Evolutionary conservation across 2,888 invertebrate genomes (phyloP).

Genomic region (Sarcophaga variegata): DNA sequence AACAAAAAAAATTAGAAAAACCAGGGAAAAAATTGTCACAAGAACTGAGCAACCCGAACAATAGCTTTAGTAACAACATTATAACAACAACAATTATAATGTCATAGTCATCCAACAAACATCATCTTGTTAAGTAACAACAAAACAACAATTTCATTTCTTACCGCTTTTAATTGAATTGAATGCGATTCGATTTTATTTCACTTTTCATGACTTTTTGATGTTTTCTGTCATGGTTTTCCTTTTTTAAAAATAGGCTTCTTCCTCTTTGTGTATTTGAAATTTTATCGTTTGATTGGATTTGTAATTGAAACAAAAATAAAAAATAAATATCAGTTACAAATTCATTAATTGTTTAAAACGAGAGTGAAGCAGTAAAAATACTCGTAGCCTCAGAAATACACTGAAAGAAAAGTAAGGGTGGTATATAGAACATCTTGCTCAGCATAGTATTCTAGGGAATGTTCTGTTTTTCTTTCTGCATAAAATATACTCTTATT

Average conservation of each 20-base stretch:
- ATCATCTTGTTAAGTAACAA: constrained; percentile 59
- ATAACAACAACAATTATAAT: constrained; percentile 29
- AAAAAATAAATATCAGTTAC: neutral
- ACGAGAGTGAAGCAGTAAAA: too few species aligned
- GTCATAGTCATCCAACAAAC: constrained; percentile 44
- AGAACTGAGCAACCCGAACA: constrained; percentile 26
- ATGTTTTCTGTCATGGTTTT: too few species aligned
- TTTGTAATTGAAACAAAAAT: constrained; percentile 18
- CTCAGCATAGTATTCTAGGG: too few species aligned
- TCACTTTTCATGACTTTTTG: constrained; percentile 44
- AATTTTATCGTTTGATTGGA: neutral
- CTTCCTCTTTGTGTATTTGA: neutral
- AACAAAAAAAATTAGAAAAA: constrained; percentile 38
- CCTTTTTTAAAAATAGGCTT: too few species aligned
- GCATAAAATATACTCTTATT: too few species aligned
- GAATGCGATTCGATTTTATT: constrained; percentile 37
- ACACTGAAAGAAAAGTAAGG: too few species aligned
- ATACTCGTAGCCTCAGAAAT: too few species aligned
- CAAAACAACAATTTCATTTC: too few species aligned
- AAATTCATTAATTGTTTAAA: too few species aligned
- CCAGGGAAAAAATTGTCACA: neutral
- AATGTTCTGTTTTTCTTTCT: too few species aligned
- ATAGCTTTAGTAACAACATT: constrained; percentile 57
- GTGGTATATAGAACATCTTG: too few species aligned
- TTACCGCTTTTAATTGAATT: constrained; percentile 64